A percentile compares a stretch with the other conserved stretches of the same genome.
Evolutionary conservation across 1,140 invertebrate species (phyloP).

Genomic region (Sinonovacula constricta): DNA sequence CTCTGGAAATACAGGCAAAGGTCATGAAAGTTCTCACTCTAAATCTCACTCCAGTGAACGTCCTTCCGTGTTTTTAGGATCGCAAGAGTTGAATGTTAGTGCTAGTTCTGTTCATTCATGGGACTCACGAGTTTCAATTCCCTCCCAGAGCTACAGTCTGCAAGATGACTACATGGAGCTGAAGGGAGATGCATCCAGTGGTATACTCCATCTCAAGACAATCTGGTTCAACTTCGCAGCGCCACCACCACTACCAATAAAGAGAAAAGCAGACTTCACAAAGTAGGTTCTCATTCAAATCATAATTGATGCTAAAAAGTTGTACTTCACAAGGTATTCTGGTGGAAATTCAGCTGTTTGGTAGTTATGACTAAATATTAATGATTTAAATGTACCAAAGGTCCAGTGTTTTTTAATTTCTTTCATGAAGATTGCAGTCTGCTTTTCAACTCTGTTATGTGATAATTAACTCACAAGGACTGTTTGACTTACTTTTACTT

Average conservation of each 20-base stretch:
- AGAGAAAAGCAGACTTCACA: slow-evolving; percentile 96
- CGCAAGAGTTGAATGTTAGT: slow-evolving; percentile 15
- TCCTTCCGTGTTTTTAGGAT: slow-evolving; percentile 26
- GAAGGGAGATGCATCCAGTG: slow-evolving; percentile 78
- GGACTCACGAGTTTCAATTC: slow-evolving; percentile 69
- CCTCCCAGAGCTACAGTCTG: slow-evolving; percentile 55
- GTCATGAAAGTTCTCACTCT: slow-evolving; percentile 43
- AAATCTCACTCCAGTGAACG: slow-evolving; percentile 48
- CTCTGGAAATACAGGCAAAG: slow-evolving; percentile 32
- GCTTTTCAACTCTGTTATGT: too few species aligned
- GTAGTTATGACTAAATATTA: too few species aligned
- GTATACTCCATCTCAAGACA: slow-evolving; percentile 88
- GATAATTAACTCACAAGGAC: too few species aligned
- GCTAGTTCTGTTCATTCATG: slow-evolving; percentile 64
- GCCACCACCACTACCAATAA: slow-evolving; percentile 95
- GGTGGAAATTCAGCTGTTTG: too few species aligned
- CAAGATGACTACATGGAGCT: slow-evolving; percentile 59
- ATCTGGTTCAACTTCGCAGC: slow-evolving; percentile 99
- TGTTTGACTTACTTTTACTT: too few species aligned
- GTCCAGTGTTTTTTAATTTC: too few species aligned
- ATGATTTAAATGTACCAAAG: too few species aligned
- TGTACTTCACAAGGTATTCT: too few species aligned
- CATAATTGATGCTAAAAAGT: background rate
- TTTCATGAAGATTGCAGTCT: too few species aligned
- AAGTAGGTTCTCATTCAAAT: slow-evolving; percentile 80